Conservation (phyloP, 1,140 invertebrate species). For the Drosophila erecta region DNA sequence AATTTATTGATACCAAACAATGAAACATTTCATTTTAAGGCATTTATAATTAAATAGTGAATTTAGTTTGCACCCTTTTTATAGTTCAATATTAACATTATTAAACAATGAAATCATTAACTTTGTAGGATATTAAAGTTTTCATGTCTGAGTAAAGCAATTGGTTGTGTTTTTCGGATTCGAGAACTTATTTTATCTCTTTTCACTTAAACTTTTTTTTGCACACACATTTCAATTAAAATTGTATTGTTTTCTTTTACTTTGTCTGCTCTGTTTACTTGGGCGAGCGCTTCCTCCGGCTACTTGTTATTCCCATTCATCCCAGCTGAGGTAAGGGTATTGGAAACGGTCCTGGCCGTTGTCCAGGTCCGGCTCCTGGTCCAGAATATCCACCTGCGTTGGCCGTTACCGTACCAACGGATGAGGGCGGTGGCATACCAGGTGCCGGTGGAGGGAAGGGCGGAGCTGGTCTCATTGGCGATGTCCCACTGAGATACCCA, state of each 20-base stretch:
- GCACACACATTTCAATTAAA: conserved; percentile 77
- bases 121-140: neutral
- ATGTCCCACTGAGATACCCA: conserved; percentile 34
- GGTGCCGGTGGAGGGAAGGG: conserved; percentile 13
- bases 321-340: conserved; percentile 35
- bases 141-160: neutral
- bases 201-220: conserved; percentile 41
- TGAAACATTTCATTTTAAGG: neutral
- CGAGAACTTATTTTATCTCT: conserved; percentile 1
- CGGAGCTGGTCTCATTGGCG: conserved; percentile 22
- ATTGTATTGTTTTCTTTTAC: conserved; percentile 83
- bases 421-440: conserved; percentile 2
- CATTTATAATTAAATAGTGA: neutral
- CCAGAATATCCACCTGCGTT: conserved; percentile 44
- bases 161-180: neutral
- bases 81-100: no score
- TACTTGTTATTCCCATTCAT: conserved; percentile 20
- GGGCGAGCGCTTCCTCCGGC: conserved; percentile 47
- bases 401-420: conserved; percentile 26
- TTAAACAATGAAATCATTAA: no score
- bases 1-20: conserved; percentile 9
- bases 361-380: conserved; percentile 11
- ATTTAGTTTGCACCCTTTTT: no score
- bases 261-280: conserved; percentile 78
- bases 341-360: conserved; percentile 31